Conservation (phyloP, 2,113 vertebrate species). For the Caretta caretta region DNA sequence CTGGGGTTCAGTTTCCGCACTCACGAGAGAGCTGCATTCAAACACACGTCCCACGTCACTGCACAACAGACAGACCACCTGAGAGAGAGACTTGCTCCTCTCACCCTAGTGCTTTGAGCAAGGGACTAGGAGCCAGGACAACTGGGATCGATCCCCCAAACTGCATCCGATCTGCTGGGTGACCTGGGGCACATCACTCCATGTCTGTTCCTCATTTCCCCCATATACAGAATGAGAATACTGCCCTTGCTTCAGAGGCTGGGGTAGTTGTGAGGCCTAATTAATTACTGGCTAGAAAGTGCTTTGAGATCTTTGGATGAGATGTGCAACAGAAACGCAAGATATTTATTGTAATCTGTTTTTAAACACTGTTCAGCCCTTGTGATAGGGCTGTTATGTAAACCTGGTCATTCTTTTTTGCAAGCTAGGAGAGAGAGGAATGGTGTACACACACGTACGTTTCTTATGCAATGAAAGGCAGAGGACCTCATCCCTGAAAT, state of each 20-base stretch:
- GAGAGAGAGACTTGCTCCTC: neutral
- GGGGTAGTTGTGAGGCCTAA: neutral
- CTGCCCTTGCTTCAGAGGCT: neutral
- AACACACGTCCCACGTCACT: neutral
- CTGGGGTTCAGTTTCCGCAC: accelerated
- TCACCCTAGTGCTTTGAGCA: accelerated
- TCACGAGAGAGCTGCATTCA: accelerated
- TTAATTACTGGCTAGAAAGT: neutral
- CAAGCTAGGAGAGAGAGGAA: neutral
- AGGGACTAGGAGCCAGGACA: neutral
- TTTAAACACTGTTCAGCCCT: neutral
- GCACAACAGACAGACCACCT: neutral
- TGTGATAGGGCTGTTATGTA: neutral
- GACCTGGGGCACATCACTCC: neutral
- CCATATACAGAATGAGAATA: accelerated
- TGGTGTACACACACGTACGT: neutral
- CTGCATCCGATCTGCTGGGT: neutral
- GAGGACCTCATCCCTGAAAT: neutral
- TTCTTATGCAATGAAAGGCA: neutral
- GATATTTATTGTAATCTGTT: neutral
- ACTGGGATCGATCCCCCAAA: accelerated
- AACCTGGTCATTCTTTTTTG: neutral
- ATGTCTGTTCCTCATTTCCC: neutral
- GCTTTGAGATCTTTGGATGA: neutral
- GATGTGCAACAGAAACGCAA: neutral